Percentiles rank a stretch among this genome's conserved stretches.
These are phyloP conservation scores for Acanthococcus lagerstroemiae DNA, from an alignment of 2,888 invertebrate genomes.

Conservation along the genomic window DNA sequence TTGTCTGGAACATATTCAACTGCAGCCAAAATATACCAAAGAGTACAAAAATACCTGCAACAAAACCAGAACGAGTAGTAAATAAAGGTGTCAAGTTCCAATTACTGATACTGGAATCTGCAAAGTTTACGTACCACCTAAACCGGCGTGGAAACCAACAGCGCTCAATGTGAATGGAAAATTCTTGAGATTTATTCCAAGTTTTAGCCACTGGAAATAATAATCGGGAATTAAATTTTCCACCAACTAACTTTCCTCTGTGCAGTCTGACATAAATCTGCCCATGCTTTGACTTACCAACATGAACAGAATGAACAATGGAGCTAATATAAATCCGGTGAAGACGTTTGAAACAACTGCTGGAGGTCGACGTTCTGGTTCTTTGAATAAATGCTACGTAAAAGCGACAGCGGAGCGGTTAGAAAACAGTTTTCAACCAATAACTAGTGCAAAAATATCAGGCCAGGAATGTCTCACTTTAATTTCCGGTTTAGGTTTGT, in stretches of 20 bases:
- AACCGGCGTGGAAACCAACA: constrained; percentile 79
- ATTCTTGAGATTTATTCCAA: constrained; percentile 77
- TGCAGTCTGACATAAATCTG: background rate
- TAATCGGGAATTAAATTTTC: background rate
- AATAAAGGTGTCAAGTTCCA: constrained; percentile 9
- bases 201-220: constrained; percentile 59
- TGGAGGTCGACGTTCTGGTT: constrained; percentile 84
- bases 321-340: constrained; percentile 69
- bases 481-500: constrained; percentile 51
- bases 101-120: background rate
- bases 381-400: constrained; percentile 72
- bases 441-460: background rate
- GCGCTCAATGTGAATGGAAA: constrained; percentile 69
- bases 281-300: constrained; percentile 47
- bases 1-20: constrained; percentile 91
- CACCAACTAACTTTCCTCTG: background rate
- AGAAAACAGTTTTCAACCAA: background rate
- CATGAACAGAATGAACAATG: constrained; percentile 68
- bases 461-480: constrained; percentile 42
- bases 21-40: constrained; percentile 87
- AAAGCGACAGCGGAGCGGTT: constrained; percentile 14
- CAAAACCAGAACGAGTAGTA: constrained; percentile 21
- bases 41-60: constrained; percentile 68
- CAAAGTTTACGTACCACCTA: constrained; percentile 55
- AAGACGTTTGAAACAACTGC: constrained; percentile 80